Conservation (phyloP, 2,888 invertebrate species). For the Pasiphila rectangulata region DNA sequence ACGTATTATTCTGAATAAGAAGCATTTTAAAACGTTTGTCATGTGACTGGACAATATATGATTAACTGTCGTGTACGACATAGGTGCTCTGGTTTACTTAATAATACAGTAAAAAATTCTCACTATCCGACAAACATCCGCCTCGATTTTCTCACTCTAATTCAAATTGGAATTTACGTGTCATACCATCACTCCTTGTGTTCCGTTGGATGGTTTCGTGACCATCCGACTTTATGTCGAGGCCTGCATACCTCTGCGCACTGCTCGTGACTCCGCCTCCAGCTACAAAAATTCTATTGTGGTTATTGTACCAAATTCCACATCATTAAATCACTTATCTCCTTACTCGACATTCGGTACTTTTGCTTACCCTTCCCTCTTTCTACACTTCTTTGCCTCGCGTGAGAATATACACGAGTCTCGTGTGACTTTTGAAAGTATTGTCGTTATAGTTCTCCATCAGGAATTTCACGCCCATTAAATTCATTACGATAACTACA, state of each 20-base stretch:
- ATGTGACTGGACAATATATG: background rate
- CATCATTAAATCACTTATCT: conserved; percentile 66
- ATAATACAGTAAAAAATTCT: conserved; percentile 29
- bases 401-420: conserved; percentile 45
- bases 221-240: conserved; percentile 53
- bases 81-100: conserved; percentile 24
- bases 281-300: conserved; percentile 77
- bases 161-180: conserved; percentile 38
- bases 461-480: conserved; percentile 58
- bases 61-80: background rate
- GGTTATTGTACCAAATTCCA: conserved; percentile 76
- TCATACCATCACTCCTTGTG: conserved; percentile 43
- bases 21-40: background rate
- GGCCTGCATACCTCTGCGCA: conserved; percentile 54
- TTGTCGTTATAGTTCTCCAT: conserved; percentile 49
- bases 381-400: conserved; percentile 43
- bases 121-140: conserved; percentile 31
- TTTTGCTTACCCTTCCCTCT: conserved; percentile 57
- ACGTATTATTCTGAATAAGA: too few relatives aligned
- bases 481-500: conserved; percentile 50
- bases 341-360: conserved; percentile 52
- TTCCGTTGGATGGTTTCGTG: conserved; percentile 57
- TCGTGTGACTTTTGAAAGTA: conserved; percentile 49
- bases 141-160: conserved; percentile 26
- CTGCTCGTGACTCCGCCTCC: conserved; percentile 63